These are phyloP conservation scores for Hirtodrosophila confusa DNA, from an alignment of 2,888 invertebrate species.

Conservation along the genomic window DNA sequence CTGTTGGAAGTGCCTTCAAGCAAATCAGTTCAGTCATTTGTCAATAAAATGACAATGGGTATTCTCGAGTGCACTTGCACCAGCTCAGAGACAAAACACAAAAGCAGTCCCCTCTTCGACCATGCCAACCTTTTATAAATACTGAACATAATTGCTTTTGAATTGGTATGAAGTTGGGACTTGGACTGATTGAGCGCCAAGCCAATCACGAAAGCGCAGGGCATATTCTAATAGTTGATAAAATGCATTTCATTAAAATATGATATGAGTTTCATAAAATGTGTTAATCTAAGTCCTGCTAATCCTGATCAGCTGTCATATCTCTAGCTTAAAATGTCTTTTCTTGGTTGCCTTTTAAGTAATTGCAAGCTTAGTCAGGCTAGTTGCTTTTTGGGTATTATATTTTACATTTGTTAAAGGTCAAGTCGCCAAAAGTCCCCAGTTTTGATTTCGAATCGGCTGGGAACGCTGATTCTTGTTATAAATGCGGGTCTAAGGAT, in stretches of 20 bases:
- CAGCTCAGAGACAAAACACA: conserved; percentile 7
- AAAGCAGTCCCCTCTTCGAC: background rate
- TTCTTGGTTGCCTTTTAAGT: conserved; percentile 2
- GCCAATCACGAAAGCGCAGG: background rate
- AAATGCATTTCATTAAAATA: conserved; percentile 53
- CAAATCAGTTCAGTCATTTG: conserved; percentile 73
- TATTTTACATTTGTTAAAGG: background rate
- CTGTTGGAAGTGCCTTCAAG: conserved; percentile 55
- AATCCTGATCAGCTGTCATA: conserved; percentile 6
- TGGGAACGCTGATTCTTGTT: background rate
- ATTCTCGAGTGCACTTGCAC: conserved; percentile 39
- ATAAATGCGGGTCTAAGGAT: background rate
- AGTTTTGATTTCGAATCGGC: background rate
- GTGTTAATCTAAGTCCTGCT: background rate
- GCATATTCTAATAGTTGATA: conserved; percentile 25
- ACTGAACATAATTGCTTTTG: conserved; percentile 61
- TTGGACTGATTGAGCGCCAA: background rate
- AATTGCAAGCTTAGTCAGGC: conserved; percentile 12
- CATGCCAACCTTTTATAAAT: background rate
- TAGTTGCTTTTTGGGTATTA: conserved; percentile 1
- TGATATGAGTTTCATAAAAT: background rate
- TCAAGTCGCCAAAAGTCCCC: background rate
- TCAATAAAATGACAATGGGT: conserved; percentile 70
- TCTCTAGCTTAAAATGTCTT: background rate
- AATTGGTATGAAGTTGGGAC: conserved; percentile 43